Evolutionary conservation across 1,140 invertebrate genomes (phyloP).

Genomic region (Meloidogyne floridensis): DNA sequence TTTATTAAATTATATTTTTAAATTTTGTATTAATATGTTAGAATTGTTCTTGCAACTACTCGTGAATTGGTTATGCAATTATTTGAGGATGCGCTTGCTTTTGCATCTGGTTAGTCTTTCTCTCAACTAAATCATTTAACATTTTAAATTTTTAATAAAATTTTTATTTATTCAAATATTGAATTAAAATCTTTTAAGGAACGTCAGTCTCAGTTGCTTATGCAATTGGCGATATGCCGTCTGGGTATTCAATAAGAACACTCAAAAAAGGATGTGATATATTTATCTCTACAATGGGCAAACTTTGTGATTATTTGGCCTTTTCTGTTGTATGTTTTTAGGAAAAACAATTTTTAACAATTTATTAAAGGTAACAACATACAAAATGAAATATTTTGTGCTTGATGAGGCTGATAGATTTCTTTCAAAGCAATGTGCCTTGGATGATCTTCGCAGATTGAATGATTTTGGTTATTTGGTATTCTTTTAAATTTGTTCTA

Average conservation of each 20-base stretch:
- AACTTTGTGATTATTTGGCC: slow-evolving; percentile 29
- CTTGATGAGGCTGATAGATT: slow-evolving; percentile 43
- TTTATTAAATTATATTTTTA: background rate
- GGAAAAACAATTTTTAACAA: background rate
- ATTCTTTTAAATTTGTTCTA: background rate
- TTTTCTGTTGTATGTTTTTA: slow-evolving; percentile 14
- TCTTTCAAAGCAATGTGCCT: slow-evolving; percentile 12
- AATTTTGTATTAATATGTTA: background rate
- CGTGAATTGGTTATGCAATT: slow-evolving; percentile 26
- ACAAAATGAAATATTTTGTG: slow-evolving; percentile 38
- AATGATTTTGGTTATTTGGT: background rate
- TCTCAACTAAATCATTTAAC: too few species aligned
- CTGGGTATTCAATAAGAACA: slow-evolving; percentile 13
- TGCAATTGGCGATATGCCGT: slow-evolving; percentile 33
- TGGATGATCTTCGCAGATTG: background rate
- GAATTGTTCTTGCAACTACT: slow-evolving; percentile 20
- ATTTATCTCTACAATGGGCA: slow-evolving; percentile 26
- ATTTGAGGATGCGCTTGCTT: slow-evolving; percentile 22
- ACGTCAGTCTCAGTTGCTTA: slow-evolving; percentile 25
- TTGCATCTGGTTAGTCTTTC: slow-evolving; percentile 11
- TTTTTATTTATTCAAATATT: background rate
- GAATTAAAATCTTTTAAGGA: slow-evolving; percentile 12
- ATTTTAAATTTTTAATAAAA: slow-evolving; percentile 11
- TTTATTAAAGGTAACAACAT: slow-evolving; percentile 29
- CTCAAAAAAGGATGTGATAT: slow-evolving; percentile 37